Evolutionary conservation across 1,140 invertebrate species (phyloP), one percentile per base, ranked within the genome.

Genomic region (Lasioglossum baleicum): DNA sequence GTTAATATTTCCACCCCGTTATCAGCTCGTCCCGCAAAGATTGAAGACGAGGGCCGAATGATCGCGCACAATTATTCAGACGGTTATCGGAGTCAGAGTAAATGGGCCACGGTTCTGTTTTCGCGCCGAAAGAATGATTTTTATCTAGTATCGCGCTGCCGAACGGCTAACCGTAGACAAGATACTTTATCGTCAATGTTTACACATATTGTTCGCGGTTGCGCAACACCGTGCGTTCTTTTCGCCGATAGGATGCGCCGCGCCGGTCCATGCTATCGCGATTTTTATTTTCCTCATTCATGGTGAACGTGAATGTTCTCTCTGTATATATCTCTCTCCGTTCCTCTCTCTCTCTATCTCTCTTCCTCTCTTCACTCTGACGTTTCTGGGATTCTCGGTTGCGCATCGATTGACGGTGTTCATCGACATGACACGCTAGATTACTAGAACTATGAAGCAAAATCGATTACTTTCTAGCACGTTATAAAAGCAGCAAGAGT

Each of bases 331-430:
- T 53, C 17, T 53, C 51, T 53, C 17, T 53, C 51, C 17, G 13
- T 1, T 11, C 17, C 15, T 53, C 48, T 51, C 15, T 53, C 48
- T 51, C 48, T 51, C 15, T 51, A 5, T 51, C 48, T 51, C 15
- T 15, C 11, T 15, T 65, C n/a, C 42, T 44, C 42, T 44, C 42
- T 10, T 44, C 87, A 83, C 89, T 90, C 89, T 87, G 86, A 90
- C 82, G 88, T 84, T 88, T 87, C 13, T 48, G 13, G 44, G 44
- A 1, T 10, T 48, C 73, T 65, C 56, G 58, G 63, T 2, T 20
- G 7, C 84, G 83, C 87, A 58, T 58, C 56, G 56, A 58, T 58
- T 69, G n/a, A 7, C 11, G 35, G 81, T 71, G 80, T 68, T 86
- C 68, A 85, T 67, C 88, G 85, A 90, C 85, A 87, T 35, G 35